Base-by-base conservation (phyloP, 2,113 vertebrate species). In the Rhinichthys klamathensis region DNA sequence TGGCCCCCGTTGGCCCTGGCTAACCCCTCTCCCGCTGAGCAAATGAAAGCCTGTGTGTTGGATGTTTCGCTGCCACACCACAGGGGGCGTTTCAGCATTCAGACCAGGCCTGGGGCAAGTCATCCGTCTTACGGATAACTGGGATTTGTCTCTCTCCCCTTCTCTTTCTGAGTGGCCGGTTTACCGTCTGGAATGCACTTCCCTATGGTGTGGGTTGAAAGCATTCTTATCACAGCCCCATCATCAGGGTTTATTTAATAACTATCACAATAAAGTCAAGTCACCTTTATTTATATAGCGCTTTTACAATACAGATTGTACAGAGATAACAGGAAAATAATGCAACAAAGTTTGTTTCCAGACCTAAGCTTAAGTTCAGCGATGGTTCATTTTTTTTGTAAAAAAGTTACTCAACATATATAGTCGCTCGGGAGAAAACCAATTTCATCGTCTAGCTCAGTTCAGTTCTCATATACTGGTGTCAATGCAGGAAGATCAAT, bases 201-300 rank as follows among this genome's bases (percentile, higher is more conserved):
- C 91, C 93, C 91, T 90, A 90, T 90, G 70, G 92, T 84, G 92
- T 77, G 82, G 83, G 86, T 91, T 93, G 91, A 94, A 95, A 95
- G 93, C 91, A 93, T 93, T 93, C 92, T 91, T 92, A 92, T 89
- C 75, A 74, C 91, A 90, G 63, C 87, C 90, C 89, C 92, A 87
- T 94, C 92, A 93, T 93, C 92, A 90, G 89, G 89, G 90, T 90
- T 91, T 92, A 92, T 93, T 94, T 93, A 94, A 94, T 93, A 94
- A 93, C 92, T 85, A 93, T 92, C 90, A 89, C 89, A 91, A 93
- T 93, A 94, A 92, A 93, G 92, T 92, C 90, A 51, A 15, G 49
- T 15, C 49, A 9, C 8, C 41, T 41, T 41, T 41, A 41, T 41
- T 41, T 41, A 41, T 41, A 9, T 6, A 41, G 8, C 8, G 7